Conservation (phyloP, 2,888 invertebrate genomes). For the Capitulum mitella region DNA sequence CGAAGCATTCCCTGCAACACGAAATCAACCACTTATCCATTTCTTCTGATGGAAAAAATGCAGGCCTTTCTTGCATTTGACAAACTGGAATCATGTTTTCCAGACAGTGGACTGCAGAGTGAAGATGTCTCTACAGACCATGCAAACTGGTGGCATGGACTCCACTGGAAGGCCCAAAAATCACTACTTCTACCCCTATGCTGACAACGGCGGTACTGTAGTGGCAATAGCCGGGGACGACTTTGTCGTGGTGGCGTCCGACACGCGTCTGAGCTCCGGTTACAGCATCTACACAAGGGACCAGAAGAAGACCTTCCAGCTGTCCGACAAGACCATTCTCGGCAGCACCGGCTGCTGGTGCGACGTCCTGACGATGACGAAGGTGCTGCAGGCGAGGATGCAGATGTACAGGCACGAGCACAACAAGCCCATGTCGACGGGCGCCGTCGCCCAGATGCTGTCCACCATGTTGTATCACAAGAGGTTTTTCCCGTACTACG, state of each 20-base stretch:
- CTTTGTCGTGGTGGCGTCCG: slow-evolving; percentile 89
- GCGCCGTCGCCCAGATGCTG: slow-evolving; percentile 90
- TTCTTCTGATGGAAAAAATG: too few relatives aligned
- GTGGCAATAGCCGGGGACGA: slow-evolving; percentile 94
- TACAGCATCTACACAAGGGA: slow-evolving; percentile 83
- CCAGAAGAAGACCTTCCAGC: slow-evolving; percentile 74
- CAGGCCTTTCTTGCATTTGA: too few relatives aligned
- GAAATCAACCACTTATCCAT: too few relatives aligned
- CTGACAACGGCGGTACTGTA: slow-evolving; percentile 78
- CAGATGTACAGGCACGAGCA: slow-evolving; percentile 92
- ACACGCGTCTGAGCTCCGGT: slow-evolving; percentile 85
- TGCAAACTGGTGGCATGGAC: neutral
- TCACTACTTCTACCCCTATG: slow-evolving; percentile 58
- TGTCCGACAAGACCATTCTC: slow-evolving; percentile 77
- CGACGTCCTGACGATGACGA: slow-evolving; percentile 83
- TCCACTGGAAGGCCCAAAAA: slow-evolving; percentile 43
- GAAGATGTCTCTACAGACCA: neutral
- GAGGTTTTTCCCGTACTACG: slow-evolving; percentile 97
- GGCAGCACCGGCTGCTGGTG: slow-evolving; percentile 97
- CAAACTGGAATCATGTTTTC: too few relatives aligned
- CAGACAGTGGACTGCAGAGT: too few relatives aligned
- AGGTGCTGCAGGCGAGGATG: slow-evolving; percentile 71
- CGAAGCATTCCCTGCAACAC: too few relatives aligned
- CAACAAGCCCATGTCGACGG: slow-evolving; percentile 82
- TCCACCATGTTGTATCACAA: slow-evolving; percentile 93